Conservation (phyloP, 1,140 invertebrate genomes). For the Trachymyrmex cornetzi region DNA sequence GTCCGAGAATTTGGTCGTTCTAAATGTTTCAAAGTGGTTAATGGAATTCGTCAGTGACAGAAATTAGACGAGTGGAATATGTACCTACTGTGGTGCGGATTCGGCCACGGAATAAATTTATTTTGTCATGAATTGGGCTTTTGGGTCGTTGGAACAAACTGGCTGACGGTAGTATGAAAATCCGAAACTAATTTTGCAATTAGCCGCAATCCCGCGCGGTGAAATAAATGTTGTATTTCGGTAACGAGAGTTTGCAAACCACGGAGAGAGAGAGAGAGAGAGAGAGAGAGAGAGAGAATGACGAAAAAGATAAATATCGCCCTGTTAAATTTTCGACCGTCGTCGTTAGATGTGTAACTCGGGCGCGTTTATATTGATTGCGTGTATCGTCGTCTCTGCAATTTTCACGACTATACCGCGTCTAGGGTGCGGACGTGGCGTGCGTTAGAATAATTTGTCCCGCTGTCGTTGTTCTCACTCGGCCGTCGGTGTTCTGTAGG, state of each 20-base stretch:
- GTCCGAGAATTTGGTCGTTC: constrained; percentile 57
- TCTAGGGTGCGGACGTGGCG: constrained; percentile 37
- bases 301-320: constrained; percentile 55
- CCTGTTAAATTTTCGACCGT: constrained; percentile 42
- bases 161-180: constrained; percentile 48
- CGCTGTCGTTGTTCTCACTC: constrained; percentile 58
- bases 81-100: constrained; percentile 1
- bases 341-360: constrained; percentile 31
- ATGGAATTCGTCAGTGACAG: constrained; percentile 61
- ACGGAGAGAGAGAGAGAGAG: constrained; percentile 9
- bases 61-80: constrained; percentile 52
- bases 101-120: constrained; percentile 52
- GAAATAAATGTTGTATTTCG: constrained; percentile 61
- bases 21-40: constrained; percentile 62
- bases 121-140: constrained; percentile 60
- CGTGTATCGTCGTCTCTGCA: constrained; percentile 31
- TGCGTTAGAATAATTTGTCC: constrained; percentile 63
- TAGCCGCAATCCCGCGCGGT: constrained; percentile 52
- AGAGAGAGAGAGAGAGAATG: constrained; percentile 21
- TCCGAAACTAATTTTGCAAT: constrained; percentile 63
- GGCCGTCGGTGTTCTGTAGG: constrained; percentile 37
- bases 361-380: constrained; percentile 53
- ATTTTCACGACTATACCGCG: constrained; percentile 38
- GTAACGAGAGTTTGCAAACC: constrained; percentile 51
- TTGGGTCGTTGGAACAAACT: constrained; percentile 45